Percentiles rank a stretch among this genome's conserved stretches.
Conservation (phyloP, 2,797 vertebrate species). For the Babyrousa celebensis region DNA sequence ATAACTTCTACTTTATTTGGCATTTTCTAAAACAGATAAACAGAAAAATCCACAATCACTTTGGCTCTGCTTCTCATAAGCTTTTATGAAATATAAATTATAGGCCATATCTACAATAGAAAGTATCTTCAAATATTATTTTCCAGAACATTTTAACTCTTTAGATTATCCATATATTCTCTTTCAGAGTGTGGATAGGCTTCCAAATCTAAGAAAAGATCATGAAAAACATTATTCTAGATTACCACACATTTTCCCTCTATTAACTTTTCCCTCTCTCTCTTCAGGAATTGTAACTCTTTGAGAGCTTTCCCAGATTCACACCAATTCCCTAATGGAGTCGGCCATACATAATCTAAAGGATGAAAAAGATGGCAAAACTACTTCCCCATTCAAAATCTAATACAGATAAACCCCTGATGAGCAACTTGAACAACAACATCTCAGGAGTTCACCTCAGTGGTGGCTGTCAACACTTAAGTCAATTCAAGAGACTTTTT, state of each 20-base stretch:
- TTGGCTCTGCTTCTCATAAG: constrained; percentile 18
- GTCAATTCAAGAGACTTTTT: constrained; percentile 64
- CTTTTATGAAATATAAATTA: background rate
- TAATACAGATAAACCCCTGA: constrained; percentile 75
- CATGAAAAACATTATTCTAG: constrained; percentile 17
- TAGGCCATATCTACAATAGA: background rate
- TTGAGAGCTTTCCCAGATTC: constrained; percentile 85
- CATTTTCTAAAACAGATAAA: constrained; percentile 41
- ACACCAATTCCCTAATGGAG: constrained; percentile 87
- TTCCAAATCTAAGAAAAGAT: constrained; percentile 63
- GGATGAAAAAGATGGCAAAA: constrained; percentile 81
- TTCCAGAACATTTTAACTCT: constrained; percentile 47
- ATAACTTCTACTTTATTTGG: background rate
- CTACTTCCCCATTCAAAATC: constrained; percentile 60
- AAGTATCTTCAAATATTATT: constrained; percentile 56
- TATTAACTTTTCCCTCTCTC: constrained; percentile 9
- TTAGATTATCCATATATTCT: constrained; percentile 43
- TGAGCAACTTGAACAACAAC: constrained; percentile 73
- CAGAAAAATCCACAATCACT: background rate
- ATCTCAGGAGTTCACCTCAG: constrained; percentile 69
- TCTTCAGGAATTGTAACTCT: constrained; percentile 75
- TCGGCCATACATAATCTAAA: constrained; percentile 87
- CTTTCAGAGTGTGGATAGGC: constrained; percentile 20
- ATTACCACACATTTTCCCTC: background rate
- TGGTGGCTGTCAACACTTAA: constrained; percentile 78